Conservation (phyloP, 2,113 vertebrate species). For the Rhea pennata region DNA sequence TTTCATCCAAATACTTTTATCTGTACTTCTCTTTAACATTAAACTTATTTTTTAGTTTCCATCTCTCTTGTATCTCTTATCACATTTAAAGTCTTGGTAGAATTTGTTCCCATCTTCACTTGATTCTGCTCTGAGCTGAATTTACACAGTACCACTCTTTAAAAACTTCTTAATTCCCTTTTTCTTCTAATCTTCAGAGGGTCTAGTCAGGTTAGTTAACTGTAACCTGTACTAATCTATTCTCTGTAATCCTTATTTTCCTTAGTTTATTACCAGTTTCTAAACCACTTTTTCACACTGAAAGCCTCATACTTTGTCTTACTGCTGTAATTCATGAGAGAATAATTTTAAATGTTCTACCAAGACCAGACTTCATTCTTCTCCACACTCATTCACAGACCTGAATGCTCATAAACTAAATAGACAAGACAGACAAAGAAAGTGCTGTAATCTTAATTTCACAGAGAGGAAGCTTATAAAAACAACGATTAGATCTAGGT, state of each 20-base stretch:
- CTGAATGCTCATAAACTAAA: neutral
- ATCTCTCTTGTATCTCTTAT: neutral
- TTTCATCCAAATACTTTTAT: neutral
- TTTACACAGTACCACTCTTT: neutral
- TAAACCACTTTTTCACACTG: neutral
- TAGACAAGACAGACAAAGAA: neutral
- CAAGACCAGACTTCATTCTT: neutral
- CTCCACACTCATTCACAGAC: neutral
- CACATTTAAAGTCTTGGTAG: neutral
- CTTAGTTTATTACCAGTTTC: neutral
- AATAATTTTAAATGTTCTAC: neutral
- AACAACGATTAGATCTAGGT: neutral
- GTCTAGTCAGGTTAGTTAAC: neutral
- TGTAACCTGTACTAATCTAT: neutral
- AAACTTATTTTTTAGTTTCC: neutral
- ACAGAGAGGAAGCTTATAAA: neutral
- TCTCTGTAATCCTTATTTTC: neutral
- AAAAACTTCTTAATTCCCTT: neutral
- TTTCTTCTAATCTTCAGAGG: neutral
- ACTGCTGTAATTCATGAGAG: neutral
- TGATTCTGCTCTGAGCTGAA: neutral
- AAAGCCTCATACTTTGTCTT: neutral
- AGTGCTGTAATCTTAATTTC: neutral
- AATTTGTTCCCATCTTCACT: neutral
- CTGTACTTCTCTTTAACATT: neutral